phyloP scores from a whole-genome alignment of 2,797 vertebrate genomes.

The Fistularia commersonii region DNA sequence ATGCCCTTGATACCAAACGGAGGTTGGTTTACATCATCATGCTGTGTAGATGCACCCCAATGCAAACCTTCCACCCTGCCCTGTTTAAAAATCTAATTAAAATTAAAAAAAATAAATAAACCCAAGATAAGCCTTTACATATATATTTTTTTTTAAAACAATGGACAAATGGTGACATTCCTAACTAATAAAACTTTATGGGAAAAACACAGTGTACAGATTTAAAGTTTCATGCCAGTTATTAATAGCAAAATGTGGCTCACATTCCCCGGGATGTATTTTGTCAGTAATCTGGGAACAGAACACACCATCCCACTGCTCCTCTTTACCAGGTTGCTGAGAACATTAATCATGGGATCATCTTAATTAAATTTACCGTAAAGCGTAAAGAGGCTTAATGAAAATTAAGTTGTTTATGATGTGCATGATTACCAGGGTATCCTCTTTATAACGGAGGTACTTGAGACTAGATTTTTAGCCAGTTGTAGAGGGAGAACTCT shows the following conservation, averaged over 20 bases:
- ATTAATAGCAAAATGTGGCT: constrained; percentile 10
- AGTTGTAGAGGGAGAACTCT: constrained; percentile 17
- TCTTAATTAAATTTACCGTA: constrained; percentile 59
- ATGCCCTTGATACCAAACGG: too few species aligned
- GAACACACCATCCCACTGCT: constrained; percentile 15
- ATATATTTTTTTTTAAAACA: too few species aligned
- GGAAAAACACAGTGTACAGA: too few species aligned
- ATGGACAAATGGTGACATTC: too few species aligned
- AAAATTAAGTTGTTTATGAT: constrained; percentile 69
- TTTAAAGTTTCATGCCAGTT: not conserved
- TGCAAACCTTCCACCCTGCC: too few species aligned
- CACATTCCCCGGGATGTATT: constrained; percentile 1
- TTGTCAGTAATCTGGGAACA: constrained; percentile 5
- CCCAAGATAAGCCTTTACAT: too few species aligned
- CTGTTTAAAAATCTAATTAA: too few species aligned
- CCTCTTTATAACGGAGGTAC: constrained; percentile 32
- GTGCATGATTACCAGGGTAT: constrained; percentile 60
- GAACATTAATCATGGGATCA: constrained; percentile 52
- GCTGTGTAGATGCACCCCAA: too few species aligned
- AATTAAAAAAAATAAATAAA: too few species aligned
- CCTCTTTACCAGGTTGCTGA: constrained; percentile 39
- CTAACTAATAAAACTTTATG: too few species aligned
- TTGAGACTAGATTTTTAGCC: constrained; percentile 29
- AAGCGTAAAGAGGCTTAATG: constrained; percentile 60
- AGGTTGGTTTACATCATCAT: too few species aligned